phyloP scores from a whole-genome alignment of 2,797 vertebrate species.

The Tokudaia muenninki region DNA sequence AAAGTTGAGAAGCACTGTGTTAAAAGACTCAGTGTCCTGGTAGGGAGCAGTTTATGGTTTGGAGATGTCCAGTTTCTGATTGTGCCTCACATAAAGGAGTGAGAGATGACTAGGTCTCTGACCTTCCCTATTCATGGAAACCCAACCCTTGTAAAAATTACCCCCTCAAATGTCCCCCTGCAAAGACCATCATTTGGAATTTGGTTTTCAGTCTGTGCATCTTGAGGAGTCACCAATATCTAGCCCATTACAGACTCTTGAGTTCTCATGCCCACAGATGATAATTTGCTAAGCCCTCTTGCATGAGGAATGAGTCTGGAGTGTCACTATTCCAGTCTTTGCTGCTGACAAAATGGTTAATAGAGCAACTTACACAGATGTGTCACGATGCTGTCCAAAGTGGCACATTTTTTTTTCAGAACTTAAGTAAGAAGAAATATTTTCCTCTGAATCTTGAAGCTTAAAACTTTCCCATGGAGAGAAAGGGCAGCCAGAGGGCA shows the following conservation, averaged over 20 bases:
- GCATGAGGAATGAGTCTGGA: background rate
- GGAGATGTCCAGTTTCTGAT: background rate
- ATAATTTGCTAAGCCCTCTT: background rate
- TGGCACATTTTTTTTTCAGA: background rate
- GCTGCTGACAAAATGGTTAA: background rate
- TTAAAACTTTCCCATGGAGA: background rate
- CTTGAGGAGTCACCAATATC: background rate
- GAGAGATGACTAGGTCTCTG: background rate
- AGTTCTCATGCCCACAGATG: background rate
- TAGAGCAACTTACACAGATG: background rate
- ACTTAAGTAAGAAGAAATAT: slow-evolving; percentile 6
- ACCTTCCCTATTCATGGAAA: background rate
- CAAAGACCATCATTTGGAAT: background rate
- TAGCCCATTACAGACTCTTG: background rate
- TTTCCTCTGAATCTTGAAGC: background rate
- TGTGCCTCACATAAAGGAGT: background rate
- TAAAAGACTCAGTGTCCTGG: background rate
- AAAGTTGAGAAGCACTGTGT: background rate
- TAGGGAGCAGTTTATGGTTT: background rate
- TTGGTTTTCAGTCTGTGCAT: background rate
- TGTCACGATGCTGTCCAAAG: background rate
- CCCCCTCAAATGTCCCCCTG: background rate
- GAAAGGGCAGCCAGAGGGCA: slow-evolving; percentile 7
- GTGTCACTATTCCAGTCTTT: background rate
- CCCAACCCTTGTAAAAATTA: background rate